A percentile compares a stretch with the other conserved stretches of the same genome.
Evolutionary conservation across 2,888 invertebrate species (phyloP).

Genomic region (Athrips mouffetella): DNA sequence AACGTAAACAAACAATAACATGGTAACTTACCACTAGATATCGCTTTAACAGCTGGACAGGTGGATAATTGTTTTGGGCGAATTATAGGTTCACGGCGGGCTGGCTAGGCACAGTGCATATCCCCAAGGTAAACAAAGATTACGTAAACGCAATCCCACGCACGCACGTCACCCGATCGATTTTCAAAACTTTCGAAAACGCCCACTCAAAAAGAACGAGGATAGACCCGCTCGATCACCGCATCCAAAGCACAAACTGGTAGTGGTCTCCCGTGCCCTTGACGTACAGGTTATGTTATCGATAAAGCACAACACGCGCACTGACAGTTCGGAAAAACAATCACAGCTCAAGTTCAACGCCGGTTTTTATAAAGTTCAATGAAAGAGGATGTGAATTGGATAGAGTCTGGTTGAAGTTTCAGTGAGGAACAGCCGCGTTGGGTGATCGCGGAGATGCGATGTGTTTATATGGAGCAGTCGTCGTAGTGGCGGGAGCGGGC

Average conservation of each 20-base stretch:
- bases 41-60: constrained; percentile 12
- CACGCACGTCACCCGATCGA: constrained; percentile 76
- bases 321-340: constrained; percentile 72
- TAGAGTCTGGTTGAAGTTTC: constrained; percentile 39
- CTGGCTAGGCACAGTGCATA: constrained; percentile 62
- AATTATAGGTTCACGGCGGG: constrained; percentile 33
- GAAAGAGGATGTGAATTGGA: constrained; percentile 36
- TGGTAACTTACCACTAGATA: constrained; percentile 34
- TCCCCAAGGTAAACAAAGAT: constrained; percentile 78
- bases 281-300: constrained; percentile 77
- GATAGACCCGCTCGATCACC: constrained; percentile 51
- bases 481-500: constrained; percentile 41
- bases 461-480: constrained; percentile 50
- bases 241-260: constrained; percentile 58
- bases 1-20: neutral
- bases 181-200: constrained; percentile 77
- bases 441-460: constrained; percentile 44
- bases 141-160: constrained; percentile 77
- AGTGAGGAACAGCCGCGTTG: constrained; percentile 32
- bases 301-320: constrained; percentile 77
- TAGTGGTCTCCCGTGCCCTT: constrained; percentile 62
- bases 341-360: constrained; percentile 69
- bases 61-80: constrained; percentile 5
- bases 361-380: constrained; percentile 45
- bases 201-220: constrained; percentile 67